These are phyloP conservation scores for Trogon surrucura DNA, from an alignment of 2,113 vertebrate genomes.

Conservation along the genomic window DNA sequence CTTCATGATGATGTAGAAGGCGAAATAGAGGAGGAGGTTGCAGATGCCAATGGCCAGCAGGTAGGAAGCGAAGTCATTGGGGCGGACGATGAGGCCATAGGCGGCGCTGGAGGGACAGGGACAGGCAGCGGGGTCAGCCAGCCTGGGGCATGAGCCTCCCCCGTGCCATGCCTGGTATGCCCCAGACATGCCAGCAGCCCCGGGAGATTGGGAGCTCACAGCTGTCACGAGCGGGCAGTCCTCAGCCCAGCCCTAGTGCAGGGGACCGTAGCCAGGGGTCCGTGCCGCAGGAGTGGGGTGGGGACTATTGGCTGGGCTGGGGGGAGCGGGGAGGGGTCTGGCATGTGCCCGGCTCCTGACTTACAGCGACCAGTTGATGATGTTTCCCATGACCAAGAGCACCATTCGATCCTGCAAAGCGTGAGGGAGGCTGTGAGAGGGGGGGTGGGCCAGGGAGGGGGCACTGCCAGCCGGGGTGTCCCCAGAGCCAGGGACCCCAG, in stretches of 20 bases:
- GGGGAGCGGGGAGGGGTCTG: neutral
- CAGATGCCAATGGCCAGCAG: conserved; percentile 97
- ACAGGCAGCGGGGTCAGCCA: neutral
- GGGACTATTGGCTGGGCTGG: rapidly evolving
- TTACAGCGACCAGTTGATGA: conserved; percentile 99
- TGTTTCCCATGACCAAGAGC: conserved; percentile 95
- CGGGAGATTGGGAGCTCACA: neutral
- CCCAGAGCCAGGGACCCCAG: rapidly evolving
- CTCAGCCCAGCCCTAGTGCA: neutral
- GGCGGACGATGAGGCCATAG: conserved; percentile 90
- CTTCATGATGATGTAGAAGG: conserved; percentile 99
- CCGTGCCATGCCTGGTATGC: rapidly evolving
- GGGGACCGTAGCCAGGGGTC: rapidly evolving
- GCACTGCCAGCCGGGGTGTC: neutral
- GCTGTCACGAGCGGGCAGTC: neutral
- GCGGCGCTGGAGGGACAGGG: conserved; percentile 80
- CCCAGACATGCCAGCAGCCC: neutral
- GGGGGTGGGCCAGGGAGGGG: rapidly evolving
- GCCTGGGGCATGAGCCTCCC: neutral
- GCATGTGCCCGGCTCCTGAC: conserved; percentile 25
- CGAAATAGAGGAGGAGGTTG: conserved; percentile 97
- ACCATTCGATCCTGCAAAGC: conserved; percentile 92
- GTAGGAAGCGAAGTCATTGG: conserved; percentile 97
- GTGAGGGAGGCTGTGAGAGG: neutral
- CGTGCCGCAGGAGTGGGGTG: rapidly evolving